Evolutionary conservation across 2,888 invertebrate species (phyloP), one percentile per base, ranked within the genome.

Genomic region (Atherix ibis): DNA sequence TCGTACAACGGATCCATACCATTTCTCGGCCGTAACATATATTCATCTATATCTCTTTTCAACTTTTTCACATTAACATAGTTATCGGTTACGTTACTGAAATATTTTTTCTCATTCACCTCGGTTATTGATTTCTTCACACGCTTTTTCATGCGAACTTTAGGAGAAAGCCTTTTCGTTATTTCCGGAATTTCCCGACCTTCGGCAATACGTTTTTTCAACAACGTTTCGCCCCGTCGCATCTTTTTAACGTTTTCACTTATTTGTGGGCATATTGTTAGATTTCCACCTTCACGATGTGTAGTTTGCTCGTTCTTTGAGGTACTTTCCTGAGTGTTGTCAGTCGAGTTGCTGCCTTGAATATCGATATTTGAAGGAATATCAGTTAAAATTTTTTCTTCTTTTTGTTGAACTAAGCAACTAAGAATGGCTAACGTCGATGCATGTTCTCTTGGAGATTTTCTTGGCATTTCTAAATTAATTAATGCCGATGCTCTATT

Each of bases 381-480:
- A 22, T 6, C 6, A 22, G 6, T 10, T 8, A 41, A 40, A 5
- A 40, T 37, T 10, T 34, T 31, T 19, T 37, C 37, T 15, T 28
- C 31, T 4, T 27, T 57, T 32, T 69, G 63, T 22, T 73, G 67
- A 6, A 74, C 60, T 15, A 77, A 56, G 34, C 75, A 73, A 26
- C 76, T 76, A 3, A 87, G 71, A 37, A 87, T 81, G 1, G 87
- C 87, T 38, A 85, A 58, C 0, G 88, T 88, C 0, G 85, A 85
- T 0, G 87, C 87, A 52, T 88, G 87, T 53, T 87, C 87, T 15
- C 88, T 65, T 0, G 88, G 88, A 0, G 84, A 85, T 51, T 87
- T 87, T 26, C 88, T 64, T 1, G 85, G 80, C 39, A 59, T 43
- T 32, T 58, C 58, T 17, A 48, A 40, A 38, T 43, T 47, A 22